Base-by-base conservation (phyloP, 2,113 vertebrate species). In the Menidia beryllina region DNA sequence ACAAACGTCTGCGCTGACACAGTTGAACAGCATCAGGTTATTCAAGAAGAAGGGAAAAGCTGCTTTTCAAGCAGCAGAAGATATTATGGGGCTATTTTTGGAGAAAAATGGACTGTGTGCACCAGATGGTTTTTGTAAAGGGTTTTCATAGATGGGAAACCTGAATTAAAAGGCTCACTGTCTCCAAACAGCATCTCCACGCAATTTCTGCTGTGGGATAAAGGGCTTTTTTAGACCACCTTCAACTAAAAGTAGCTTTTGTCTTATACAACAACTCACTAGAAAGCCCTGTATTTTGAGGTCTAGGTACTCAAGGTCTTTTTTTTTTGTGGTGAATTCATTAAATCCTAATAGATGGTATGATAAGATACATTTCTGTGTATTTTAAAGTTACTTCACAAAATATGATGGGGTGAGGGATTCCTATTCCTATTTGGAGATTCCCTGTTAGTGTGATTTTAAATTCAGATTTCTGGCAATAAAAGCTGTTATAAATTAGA, bases 41-140 rank as follows among this genome's bases (percentile, higher is more conserved):
- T 79, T 67, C 71, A 61, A 76, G 50, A 69, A 77, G 59, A 67
- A 73, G 39, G 39, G 30, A 57, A 34, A 69, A 65, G 63, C 36
- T 43, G 81, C 53, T 55, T 38, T 56, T 38, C 51, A 57, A 57
- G 52, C 52, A 65, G 30, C 39, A 26, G 25, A 49, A 79, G 58
- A 84, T 62, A 66, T 56, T 36, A 25, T 74, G 50, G 53, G 66
- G 79, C 77, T 64, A 27, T 76, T 54, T 55, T 76, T 54, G 68
- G 56, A 63, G 72, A 79, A n/a, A 84, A 79, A 59, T 62, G 59
- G 27, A 30, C 76, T 68, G 30, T 47, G 54, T 81, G 69, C 59
- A 81, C 72, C 87, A 90, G 85, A 86, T 90, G 85, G 73, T 77
- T 88, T 85, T 34, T 84, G 76, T 85, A 63, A 73, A 73, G 47